These are phyloP conservation scores for Melopsittacus undulatus DNA, from an alignment of 2,797 vertebrate genomes.

Conservation along the genomic window DNA sequence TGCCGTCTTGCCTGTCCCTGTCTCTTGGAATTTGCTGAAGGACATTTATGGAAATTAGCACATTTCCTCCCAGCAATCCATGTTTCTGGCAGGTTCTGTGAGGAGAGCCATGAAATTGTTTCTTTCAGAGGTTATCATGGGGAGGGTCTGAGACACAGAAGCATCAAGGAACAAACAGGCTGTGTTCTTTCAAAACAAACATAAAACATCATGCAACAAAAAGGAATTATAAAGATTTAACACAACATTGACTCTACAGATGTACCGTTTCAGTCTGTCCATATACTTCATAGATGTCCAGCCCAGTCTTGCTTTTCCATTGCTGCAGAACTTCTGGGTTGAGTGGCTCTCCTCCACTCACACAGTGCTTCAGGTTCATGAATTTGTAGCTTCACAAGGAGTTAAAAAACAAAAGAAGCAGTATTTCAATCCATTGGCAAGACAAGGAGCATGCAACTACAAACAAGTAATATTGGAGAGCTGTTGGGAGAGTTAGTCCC, in stretches of 20 bases:
- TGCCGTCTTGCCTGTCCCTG: not conserved
- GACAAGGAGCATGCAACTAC: not conserved
- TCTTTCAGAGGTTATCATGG: not conserved
- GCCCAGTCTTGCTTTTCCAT: conserved; percentile 81
- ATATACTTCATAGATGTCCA: conserved; percentile 83
- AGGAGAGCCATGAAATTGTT: not conserved
- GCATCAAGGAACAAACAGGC: not conserved
- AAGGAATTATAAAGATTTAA: not conserved
- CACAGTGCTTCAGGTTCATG: conserved; percentile 76
- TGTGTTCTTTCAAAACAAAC: not conserved
- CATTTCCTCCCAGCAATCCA: not conserved
- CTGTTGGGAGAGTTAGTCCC: not conserved
- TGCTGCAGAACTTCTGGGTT: conserved; percentile 81
- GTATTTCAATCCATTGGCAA: not conserved
- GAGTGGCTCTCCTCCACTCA: conserved; percentile 81
- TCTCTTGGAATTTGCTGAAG: not conserved
- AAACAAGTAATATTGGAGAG: not conserved
- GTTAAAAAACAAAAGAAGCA: conserved; percentile 2
- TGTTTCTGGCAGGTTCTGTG: not conserved
- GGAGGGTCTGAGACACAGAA: not conserved
- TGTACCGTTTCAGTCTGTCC: conserved; percentile 86
- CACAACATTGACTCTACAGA: not conserved
- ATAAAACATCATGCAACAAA: not conserved
- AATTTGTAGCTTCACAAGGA: conserved; percentile 80
- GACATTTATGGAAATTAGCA: not conserved